phyloP scores from a whole-genome alignment of 2,797 vertebrate genomes.

The Telmatherina bonti region DNA sequence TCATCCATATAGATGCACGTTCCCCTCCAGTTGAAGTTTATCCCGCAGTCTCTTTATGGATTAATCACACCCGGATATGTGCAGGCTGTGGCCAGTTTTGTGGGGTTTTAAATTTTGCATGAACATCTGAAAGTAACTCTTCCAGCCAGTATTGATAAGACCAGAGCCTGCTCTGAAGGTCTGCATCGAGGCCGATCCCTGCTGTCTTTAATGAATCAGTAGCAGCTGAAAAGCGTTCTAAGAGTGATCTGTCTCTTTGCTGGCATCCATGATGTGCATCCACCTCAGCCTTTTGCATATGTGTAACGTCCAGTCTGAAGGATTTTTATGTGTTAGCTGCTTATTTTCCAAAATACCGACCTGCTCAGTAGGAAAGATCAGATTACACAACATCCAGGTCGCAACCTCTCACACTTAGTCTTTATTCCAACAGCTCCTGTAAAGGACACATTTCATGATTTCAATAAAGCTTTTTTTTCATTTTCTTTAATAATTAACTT shows the following conservation, averaged over 20 bases:
- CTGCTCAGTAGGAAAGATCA: slow-evolving; percentile 11
- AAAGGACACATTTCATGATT: neutral
- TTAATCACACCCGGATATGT: neutral
- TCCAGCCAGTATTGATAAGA: fast-evolving
- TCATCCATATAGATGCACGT: neutral
- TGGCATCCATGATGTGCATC: neutral
- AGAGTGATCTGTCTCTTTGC: neutral
- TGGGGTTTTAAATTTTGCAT: neutral
- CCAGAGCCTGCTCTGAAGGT: neutral
- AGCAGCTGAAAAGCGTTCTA: neutral
- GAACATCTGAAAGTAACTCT: no score
- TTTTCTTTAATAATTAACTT: neutral
- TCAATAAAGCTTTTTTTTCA: neutral
- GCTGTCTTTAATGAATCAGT: neutral
- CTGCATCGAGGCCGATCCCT: neutral
- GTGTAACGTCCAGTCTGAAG: slow-evolving; percentile 1
- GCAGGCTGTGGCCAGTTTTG: neutral
- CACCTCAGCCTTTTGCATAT: neutral
- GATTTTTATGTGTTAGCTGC: neutral
- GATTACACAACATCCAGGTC: neutral
- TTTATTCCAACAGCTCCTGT: neutral
- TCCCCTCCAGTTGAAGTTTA: neutral
- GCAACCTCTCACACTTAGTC: neutral
- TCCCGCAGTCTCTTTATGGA: neutral
- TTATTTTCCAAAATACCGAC: neutral